Conservation (phyloP, 2,797 vertebrate genomes). For the Meda fulgida region DNA sequence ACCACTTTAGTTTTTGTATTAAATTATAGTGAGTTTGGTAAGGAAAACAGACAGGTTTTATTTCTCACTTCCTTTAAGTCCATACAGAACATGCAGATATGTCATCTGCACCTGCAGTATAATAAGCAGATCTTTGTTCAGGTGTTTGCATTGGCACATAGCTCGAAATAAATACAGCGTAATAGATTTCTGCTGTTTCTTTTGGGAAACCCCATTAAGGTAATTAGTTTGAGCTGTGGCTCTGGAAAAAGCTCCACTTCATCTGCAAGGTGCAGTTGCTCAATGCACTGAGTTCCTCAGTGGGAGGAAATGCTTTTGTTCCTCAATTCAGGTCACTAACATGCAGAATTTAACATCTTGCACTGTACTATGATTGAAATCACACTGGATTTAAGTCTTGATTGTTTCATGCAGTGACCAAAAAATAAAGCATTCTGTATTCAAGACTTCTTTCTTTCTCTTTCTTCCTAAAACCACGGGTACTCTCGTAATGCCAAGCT, state of each 20-base stretch:
- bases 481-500: conserved; percentile 27
- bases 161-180: conserved; percentile 55
- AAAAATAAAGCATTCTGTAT: conserved; percentile 5
- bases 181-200: conserved; percentile 58
- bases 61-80: neutral
- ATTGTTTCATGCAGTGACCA: conserved; percentile 28
- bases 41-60: neutral
- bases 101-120: conserved; percentile 26
- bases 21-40: neutral
- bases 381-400: conserved; percentile 19
- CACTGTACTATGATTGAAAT: conserved; percentile 26
- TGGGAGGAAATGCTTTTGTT: conserved; percentile 35
- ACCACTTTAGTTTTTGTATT: neutral
- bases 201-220: conserved; percentile 58
- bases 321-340: conserved; percentile 35
- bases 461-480: conserved; percentile 4
- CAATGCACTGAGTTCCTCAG: too few species aligned
- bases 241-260: conserved; percentile 34
- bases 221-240: conserved; percentile 59
- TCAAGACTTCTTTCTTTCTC: conserved; percentile 27
- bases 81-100: conserved; percentile 4
- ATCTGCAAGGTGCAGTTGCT: conserved; percentile 16
- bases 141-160: conserved; percentile 42
- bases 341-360: conserved; percentile 9
- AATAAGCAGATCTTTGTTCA: conserved; percentile 48